Percentiles rank a stretch among this genome's conserved stretches.
These are phyloP conservation scores for Osmoderma eremita DNA, from an alignment of 2,888 invertebrate genomes.

Conservation along the genomic window DNA sequence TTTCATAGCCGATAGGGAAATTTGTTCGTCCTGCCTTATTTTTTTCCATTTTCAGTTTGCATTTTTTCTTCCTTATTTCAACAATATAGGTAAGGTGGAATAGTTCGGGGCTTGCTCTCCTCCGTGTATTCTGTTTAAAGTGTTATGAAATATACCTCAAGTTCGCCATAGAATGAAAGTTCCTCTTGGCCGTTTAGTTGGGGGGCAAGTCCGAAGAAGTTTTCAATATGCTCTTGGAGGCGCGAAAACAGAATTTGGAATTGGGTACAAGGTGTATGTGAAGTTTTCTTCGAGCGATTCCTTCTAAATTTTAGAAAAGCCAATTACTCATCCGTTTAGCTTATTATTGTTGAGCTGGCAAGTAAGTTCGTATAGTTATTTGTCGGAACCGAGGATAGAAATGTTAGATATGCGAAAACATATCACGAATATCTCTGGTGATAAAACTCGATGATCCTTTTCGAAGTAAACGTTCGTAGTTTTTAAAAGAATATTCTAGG, in stretches of 20 bases:
- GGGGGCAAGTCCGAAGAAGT: slow-evolving; percentile 16
- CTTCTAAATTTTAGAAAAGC: background rate
- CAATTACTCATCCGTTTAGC: background rate
- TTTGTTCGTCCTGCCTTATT: background rate
- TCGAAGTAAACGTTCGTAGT: too few relatives aligned
- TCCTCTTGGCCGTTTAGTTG: slow-evolving; percentile 5
- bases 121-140: slow-evolving; percentile 10
- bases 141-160: slow-evolving; percentile 32
- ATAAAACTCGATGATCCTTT: too few relatives aligned
- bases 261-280: too few relatives aligned
- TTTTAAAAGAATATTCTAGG: too few relatives aligned
- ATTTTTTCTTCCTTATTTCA: background rate
- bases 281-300: too few relatives aligned
- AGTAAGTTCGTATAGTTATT: too few relatives aligned
- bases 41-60: slow-evolving; percentile 1
- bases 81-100: slow-evolving; percentile 13
- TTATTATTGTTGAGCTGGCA: too few relatives aligned
- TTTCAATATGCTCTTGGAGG: slow-evolving; percentile 19
- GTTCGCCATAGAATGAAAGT: slow-evolving; percentile 20
- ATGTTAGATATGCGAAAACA: too few relatives aligned
- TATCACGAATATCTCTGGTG: too few relatives aligned
- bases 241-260: background rate
- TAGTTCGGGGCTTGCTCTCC: background rate
- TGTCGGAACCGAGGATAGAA: too few relatives aligned
- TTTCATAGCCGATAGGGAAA: background rate